Percentiles rank a stretch among this genome's conserved stretches.
Evolutionary conservation across 2,113 vertebrate genomes (phyloP).

Genomic region (Mystacornis crossleyi): DNA sequence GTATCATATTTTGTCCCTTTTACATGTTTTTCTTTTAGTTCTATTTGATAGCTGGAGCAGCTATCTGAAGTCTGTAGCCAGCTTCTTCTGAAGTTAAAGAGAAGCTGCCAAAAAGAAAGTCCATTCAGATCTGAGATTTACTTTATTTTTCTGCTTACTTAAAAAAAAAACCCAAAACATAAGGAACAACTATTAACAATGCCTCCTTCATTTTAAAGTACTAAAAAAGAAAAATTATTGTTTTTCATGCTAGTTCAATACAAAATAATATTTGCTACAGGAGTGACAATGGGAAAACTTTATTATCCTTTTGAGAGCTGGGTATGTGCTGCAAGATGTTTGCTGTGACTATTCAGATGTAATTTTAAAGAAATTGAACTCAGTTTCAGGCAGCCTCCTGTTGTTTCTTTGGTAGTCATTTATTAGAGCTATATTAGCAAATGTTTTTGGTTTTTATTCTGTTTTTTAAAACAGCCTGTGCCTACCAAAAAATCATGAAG

Average conservation of each 20-base stretch:
- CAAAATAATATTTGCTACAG: background rate
- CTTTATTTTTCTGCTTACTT: background rate
- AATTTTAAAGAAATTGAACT: background rate
- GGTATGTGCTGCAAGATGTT: background rate
- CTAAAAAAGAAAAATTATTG: background rate
- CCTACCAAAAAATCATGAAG: background rate
- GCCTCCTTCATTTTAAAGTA: background rate
- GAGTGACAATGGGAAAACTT: background rate
- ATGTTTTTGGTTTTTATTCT: background rate
- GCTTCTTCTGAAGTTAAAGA: background rate
- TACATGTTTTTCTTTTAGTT: background rate
- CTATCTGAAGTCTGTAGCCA: background rate
- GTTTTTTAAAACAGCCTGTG: background rate
- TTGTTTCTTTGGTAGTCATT: background rate
- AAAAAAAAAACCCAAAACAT: accelerated
- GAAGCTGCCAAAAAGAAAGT: background rate
- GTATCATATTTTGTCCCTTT: background rate
- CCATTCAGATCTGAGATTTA: background rate
- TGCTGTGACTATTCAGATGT: background rate
- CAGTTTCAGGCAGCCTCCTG: background rate
- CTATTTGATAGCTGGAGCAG: background rate
- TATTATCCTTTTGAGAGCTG: background rate
- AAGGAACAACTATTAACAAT: background rate
- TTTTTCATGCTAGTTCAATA: background rate
- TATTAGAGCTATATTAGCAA: background rate